Evolutionary conservation across 2,888 invertebrate genomes (phyloP).

Genomic region (Thereva nobilitata): DNA sequence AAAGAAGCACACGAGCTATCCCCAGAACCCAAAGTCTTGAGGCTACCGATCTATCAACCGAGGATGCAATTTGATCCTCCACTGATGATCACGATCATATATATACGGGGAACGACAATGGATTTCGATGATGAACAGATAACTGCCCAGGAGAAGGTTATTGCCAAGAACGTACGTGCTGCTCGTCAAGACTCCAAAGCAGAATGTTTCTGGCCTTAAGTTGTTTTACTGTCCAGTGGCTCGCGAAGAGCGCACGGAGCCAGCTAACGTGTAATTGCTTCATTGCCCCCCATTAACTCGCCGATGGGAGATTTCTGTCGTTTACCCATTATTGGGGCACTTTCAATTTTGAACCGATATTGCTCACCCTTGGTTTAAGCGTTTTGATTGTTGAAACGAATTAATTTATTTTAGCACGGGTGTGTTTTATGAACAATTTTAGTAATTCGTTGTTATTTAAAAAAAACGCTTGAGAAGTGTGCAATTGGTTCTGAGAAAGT

Average conservation of each 20-base stretch:
- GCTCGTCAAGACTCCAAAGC: too few species aligned
- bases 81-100: conserved; percentile 33
- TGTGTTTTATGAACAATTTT: too few species aligned
- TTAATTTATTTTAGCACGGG: too few species aligned
- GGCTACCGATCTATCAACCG: conserved; percentile 35
- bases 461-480: too few species aligned
- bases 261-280: conserved; percentile 30
- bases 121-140: conserved; percentile 38
- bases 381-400: not conserved
- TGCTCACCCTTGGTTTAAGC: not conserved
- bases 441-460: too few species aligned
- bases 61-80: conserved; percentile 35
- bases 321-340: conserved; percentile 1
- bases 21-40: conserved; percentile 12
- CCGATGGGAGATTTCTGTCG: conserved; percentile 21
- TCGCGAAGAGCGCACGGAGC: conserved; percentile 25
- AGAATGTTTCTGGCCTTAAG: not conserved
- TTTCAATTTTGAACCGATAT: not conserved
- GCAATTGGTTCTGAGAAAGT: too few species aligned
- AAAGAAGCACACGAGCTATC: conserved; percentile 10
- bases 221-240: conserved; percentile 39
- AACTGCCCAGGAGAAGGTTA: conserved; percentile 27
- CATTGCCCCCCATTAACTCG: conserved; percentile 6
- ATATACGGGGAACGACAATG: conserved; percentile 18
- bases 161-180: not conserved